phyloP scores from a whole-genome alignment of 2,888 invertebrate species.

The Seira musarum region DNA sequence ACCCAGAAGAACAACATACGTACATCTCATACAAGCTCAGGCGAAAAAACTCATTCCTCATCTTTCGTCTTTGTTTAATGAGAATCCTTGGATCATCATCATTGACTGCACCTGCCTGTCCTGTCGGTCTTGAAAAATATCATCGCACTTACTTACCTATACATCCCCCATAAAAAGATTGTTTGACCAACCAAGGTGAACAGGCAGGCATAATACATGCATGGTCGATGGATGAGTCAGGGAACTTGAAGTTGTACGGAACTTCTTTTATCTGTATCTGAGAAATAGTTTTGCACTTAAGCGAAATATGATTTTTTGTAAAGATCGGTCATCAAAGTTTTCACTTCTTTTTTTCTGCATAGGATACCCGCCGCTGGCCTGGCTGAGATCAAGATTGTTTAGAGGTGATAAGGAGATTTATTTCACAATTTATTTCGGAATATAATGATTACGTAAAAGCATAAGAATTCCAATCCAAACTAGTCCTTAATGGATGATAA shows the following conservation, averaged over 20 bases:
- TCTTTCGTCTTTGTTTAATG: slow-evolving; percentile 5
- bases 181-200: background rate
- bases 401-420: no score
- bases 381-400: no score
- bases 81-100: slow-evolving; percentile 7
- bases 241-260: background rate
- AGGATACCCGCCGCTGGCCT: no score
- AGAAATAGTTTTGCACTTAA: background rate
- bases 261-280: no score
- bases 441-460: no score
- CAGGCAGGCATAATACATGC: background rate
- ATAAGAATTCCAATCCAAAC: no score
- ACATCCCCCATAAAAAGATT: background rate
- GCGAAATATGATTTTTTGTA: background rate
- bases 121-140: background rate
- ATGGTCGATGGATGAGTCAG: background rate
- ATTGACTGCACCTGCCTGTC: slow-evolving; percentile 4
- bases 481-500: no score
- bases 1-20: no score
- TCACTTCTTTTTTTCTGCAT: no score
- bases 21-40: no score
- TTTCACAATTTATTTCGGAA: no score
- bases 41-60: slow-evolving; percentile 7
- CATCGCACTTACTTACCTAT: background rate
- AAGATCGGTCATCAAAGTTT: background rate